These are phyloP conservation scores for Oreochromis spilurus DNA, from an alignment of 2,113 vertebrate species.

Conservation along the genomic window DNA sequence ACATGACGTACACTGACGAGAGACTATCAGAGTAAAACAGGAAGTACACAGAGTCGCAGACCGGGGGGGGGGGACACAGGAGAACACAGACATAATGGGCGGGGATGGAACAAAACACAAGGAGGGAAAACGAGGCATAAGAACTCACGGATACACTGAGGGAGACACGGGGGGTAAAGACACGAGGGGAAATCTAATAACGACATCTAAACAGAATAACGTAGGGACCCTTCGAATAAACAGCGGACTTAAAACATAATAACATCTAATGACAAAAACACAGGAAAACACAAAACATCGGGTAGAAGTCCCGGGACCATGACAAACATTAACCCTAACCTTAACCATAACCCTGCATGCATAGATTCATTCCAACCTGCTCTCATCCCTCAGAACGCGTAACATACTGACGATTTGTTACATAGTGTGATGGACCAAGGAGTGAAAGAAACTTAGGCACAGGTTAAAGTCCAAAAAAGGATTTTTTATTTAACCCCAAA, in stretches of 20 bases:
- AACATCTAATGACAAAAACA: neutral
- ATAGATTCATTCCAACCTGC: neutral
- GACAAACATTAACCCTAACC: neutral
- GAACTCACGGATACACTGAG: neutral
- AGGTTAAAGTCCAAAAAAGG: too few species aligned
- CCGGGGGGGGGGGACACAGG: too few species aligned
- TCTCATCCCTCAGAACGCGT: neutral
- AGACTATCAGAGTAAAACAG: too few species aligned
- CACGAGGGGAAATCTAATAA: neutral
- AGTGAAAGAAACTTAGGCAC: too few species aligned
- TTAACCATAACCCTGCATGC: neutral
- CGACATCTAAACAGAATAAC: neutral
- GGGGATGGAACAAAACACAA: neutral
- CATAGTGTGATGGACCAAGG: neutral
- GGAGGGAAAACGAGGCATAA: neutral
- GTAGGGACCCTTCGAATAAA: neutral
- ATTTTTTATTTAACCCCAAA: too few species aligned
- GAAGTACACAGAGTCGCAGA: too few species aligned
- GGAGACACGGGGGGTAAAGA: neutral
- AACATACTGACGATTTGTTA: neutral
- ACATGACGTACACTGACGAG: too few species aligned
- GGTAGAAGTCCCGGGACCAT: neutral
- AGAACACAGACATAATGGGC: too few species aligned
- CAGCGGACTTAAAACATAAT: too few species aligned
- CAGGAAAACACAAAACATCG: neutral